Evolutionary conservation across 1,140 invertebrate genomes (phyloP).

Genomic region (Brachionus plicatilis): DNA sequence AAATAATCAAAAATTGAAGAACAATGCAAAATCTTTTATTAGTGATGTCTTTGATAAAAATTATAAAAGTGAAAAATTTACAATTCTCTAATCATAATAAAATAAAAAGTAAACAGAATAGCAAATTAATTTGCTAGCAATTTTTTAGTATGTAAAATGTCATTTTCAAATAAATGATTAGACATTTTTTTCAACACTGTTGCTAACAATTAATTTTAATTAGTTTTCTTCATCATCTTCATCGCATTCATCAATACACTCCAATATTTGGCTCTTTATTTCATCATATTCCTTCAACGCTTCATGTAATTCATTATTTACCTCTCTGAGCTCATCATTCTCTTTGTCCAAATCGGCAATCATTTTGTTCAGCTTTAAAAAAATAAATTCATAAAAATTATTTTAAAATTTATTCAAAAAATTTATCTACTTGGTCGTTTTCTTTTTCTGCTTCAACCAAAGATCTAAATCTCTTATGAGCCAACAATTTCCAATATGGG

Average conservation of each 20-base stretch:
- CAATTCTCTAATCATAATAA: slow-evolving; percentile 2
- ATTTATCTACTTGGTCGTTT: not conserved
- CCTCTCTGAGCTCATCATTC: slow-evolving; percentile 7
- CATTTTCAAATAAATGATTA: not conserved
- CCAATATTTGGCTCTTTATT: slow-evolving; percentile 1
- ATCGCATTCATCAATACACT: slow-evolving; percentile 15
- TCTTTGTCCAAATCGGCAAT: slow-evolving; percentile 8
- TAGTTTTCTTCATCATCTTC: slow-evolving; percentile 31
- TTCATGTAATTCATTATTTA: not conserved
- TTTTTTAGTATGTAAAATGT: not conserved
- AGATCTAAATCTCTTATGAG: not conserved
- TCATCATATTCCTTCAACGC: slow-evolving; percentile 13
- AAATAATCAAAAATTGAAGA: not conserved
- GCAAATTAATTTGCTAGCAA: not conserved
- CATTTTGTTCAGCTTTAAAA: not conserved
- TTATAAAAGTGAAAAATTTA: not conserved
- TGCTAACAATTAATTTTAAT: too few relatives aligned
- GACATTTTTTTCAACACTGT: not conserved
- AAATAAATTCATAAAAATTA: not conserved
- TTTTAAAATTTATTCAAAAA: not conserved
- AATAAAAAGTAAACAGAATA: slow-evolving; percentile 11
- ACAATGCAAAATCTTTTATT: not conserved
- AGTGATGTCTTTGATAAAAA: not conserved
- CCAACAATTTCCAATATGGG: slow-evolving; percentile 19
- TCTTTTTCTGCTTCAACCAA: not conserved